Conservation (phyloP, 92 coral and sea anemone genomes). For the Bergia sp. region DNA sequence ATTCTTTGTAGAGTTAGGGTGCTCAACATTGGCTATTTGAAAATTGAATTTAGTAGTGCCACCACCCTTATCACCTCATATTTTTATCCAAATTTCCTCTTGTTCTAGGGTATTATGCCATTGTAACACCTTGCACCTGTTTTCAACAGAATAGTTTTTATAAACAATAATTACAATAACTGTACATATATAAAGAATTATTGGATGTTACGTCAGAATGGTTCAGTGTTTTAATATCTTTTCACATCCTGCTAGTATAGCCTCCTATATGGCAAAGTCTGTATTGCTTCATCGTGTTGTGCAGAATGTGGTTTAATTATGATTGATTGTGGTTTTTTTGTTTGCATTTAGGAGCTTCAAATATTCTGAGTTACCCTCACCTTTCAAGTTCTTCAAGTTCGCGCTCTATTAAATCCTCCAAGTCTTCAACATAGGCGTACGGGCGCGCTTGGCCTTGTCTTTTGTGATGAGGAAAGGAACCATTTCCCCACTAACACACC, state of each 20-base stretch:
- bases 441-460: neutral
- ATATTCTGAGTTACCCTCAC: neutral
- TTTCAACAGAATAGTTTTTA: neutral
- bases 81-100: neutral
- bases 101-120: neutral
- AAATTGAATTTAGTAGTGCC: neutral
- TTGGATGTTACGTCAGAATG: too few relatives aligned
- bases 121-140: neutral
- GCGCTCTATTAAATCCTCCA: neutral
- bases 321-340: neutral
- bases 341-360: neutral
- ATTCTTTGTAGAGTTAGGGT: neutral
- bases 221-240: too few relatives aligned
- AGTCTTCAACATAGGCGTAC: neutral
- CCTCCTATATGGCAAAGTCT: too few relatives aligned
- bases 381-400: conserved; percentile 18
- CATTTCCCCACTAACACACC: neutral
- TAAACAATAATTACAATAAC: neutral
- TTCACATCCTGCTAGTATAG: too few relatives aligned
- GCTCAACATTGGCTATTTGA: conserved; percentile 6
- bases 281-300: neutral
- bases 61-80: conserved; percentile 8
- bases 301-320: neutral
- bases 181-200: neutral
- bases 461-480: neutral